phyloP scores from a whole-genome alignment of 2,113 vertebrate genomes.

The Gorsachius goisagi region DNA sequence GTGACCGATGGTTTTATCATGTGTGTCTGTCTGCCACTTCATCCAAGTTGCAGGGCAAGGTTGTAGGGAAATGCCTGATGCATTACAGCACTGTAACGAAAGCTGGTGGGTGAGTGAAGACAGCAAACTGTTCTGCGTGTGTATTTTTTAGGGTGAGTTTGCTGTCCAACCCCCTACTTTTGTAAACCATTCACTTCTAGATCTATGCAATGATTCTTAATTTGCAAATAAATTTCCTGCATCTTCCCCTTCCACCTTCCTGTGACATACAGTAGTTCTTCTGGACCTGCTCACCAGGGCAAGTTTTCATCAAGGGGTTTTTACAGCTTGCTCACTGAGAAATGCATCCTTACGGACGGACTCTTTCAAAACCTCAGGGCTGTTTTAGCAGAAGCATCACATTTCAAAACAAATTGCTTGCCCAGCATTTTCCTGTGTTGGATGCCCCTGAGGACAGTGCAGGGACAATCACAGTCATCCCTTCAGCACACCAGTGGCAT shows the following conservation, averaged over 20 bases:
- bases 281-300: not conserved
- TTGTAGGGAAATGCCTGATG: rapidly evolving
- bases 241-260: not conserved
- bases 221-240: not conserved
- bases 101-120: not conserved
- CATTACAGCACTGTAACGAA: rapidly evolving
- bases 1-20: rapidly evolving
- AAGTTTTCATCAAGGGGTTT: not conserved
- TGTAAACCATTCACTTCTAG: not conserved
- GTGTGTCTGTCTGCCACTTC: not conserved
- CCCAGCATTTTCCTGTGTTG: not conserved
- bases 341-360: not conserved
- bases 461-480: not conserved
- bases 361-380: not conserved
- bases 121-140: not conserved
- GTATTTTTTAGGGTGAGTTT: not conserved
- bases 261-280: rapidly evolving
- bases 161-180: not conserved
- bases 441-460: not conserved
- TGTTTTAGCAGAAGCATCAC: not conserved
- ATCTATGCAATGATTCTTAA: not conserved
- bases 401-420: not conserved
- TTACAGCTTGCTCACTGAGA: not conserved
- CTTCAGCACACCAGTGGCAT: not conserved
- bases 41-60: not conserved